A percentile compares a stretch with the other conserved stretches of the same genome.
phyloP scores from a whole-genome alignment of 1,140 invertebrate species.

The Zaprionus gabonicus region DNA sequence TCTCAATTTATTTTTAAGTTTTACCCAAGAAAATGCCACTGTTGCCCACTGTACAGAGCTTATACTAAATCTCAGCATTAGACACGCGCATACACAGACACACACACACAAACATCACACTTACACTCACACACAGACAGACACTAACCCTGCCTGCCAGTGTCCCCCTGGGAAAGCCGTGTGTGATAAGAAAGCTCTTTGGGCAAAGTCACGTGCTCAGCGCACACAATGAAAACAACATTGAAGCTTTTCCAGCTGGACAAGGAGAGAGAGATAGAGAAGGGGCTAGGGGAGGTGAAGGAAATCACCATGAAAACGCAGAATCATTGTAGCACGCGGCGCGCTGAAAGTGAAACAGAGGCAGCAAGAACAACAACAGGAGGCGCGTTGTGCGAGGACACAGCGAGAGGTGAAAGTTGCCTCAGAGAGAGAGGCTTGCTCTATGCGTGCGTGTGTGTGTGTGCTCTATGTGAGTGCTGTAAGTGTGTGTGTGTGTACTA shows the following conservation, averaged over 20 bases:
- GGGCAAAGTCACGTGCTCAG: slow-evolving; percentile 61
- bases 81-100: slow-evolving; percentile 1
- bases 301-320: slow-evolving; percentile 77
- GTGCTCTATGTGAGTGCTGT: too few species aligned
- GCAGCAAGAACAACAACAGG: slow-evolving; percentile 39
- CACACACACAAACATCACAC: not conserved
- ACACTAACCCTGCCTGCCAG: slow-evolving; percentile 24
- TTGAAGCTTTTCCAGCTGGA: slow-evolving; percentile 45
- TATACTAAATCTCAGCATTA: slow-evolving; percentile 6
- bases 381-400: slow-evolving; percentile 67
- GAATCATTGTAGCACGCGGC: slow-evolving; percentile 71
- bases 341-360: slow-evolving; percentile 72
- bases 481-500: not conserved
- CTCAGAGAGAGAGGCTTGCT: slow-evolving; percentile 17
- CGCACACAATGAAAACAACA: slow-evolving; percentile 37
- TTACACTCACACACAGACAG: slow-evolving; percentile 17
- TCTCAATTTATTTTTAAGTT: not conserved
- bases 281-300: not conserved
- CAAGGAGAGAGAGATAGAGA: not conserved
- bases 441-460: not conserved
- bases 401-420: slow-evolving; percentile 60
- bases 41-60: not conserved
- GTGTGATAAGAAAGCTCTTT: slow-evolving; percentile 72
- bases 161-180: not conserved
- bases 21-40: not conserved